Conservation (phyloP, 2,113 vertebrate genomes). For the Pristiophorus japonicus region DNA sequence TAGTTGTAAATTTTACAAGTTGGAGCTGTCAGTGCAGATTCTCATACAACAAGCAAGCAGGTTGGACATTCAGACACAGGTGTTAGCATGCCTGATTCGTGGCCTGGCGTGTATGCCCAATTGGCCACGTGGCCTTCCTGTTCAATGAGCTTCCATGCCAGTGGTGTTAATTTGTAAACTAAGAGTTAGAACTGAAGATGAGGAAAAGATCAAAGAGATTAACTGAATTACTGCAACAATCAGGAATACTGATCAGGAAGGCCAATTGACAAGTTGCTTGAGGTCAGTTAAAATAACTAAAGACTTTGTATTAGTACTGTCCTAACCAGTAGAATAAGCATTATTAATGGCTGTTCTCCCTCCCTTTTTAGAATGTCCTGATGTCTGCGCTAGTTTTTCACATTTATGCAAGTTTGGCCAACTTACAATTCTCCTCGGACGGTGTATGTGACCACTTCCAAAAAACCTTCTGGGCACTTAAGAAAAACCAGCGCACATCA, state of each 20-base stretch:
- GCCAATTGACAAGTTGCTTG: neutral
- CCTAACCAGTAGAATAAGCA: neutral
- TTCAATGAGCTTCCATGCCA: neutral
- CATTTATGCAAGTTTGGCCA: too few species aligned
- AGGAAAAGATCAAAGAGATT: neutral
- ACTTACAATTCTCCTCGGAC: too few species aligned
- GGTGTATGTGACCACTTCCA: too few species aligned
- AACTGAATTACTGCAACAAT: neutral
- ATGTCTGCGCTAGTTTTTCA: too few species aligned
- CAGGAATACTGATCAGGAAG: neutral
- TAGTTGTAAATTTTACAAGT: neutral
- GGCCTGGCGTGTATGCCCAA: neutral
- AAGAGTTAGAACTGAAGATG: neutral
- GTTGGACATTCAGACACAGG: neutral
- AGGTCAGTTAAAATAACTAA: neutral
- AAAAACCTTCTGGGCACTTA: too few species aligned
- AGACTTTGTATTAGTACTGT: neutral
- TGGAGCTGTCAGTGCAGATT: neutral
- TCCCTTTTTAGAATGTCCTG: too few species aligned
- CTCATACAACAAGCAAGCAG: neutral
- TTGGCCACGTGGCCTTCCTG: too few species aligned
- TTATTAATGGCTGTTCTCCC: neutral
- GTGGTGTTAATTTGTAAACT: neutral
- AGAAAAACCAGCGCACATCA: too few species aligned
- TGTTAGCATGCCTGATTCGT: neutral